phyloP scores from a whole-genome alignment of 2,113 vertebrate species.

The Platichthys stellatus region DNA sequence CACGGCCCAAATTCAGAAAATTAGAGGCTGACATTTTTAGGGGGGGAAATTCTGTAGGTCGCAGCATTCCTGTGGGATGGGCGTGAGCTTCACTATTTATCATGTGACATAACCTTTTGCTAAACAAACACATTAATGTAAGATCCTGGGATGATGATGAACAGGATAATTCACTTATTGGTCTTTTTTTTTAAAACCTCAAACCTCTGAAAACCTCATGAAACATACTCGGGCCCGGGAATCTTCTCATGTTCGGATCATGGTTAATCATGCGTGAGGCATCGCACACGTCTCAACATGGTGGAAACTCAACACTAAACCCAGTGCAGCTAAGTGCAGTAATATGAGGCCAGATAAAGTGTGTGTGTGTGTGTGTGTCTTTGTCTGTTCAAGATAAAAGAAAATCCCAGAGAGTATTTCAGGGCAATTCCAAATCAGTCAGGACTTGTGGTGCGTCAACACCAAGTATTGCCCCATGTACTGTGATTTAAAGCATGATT shows the following conservation, averaged over 20 bases:
- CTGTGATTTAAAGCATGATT: slow-evolving; percentile 20
- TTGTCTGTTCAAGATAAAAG: neutral
- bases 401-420: neutral
- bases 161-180: neutral
- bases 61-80: neutral
- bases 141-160: neutral
- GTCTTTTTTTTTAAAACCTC: neutral
- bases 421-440: slow-evolving; percentile 4
- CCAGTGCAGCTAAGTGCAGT: neutral
- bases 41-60: neutral
- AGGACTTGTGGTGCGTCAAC: neutral
- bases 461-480: neutral
- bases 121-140: neutral
- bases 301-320: neutral
- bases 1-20: neutral
- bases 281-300: neutral
- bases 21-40: neutral
- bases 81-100: neutral
- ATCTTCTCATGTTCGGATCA: neutral
- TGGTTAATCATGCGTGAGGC: neutral
- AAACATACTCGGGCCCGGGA: neutral
- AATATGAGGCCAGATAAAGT: neutral
- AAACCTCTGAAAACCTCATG: neutral
- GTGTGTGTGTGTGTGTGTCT: neutral
- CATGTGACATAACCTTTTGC: neutral